phyloP scores from a whole-genome alignment of 2,797 vertebrate species.

The Helostoma temminkii region DNA sequence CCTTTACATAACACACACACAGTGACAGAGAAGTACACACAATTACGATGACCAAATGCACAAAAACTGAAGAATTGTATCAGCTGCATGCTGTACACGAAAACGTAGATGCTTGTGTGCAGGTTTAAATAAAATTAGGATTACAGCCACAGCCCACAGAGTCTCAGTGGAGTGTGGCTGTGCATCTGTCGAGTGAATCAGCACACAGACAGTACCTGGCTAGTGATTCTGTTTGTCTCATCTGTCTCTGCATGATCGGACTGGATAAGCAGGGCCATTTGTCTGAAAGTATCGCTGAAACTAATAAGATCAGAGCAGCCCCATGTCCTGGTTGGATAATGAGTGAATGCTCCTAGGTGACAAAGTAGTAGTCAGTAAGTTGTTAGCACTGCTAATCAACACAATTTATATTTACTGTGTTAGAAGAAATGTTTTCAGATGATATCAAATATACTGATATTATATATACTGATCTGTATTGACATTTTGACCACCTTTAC shows the following conservation, averaged over 20 bases:
- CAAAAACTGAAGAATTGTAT: conserved; percentile 10
- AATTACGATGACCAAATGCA: background rate
- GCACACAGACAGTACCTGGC: conserved; percentile 53
- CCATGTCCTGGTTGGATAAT: conserved; percentile 50
- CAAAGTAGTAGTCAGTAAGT: conserved; percentile 21
- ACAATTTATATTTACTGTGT: background rate
- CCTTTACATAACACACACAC: conserved; percentile 50
- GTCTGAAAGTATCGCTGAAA: conserved; percentile 57
- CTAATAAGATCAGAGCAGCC: conserved; percentile 36
- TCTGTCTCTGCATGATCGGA: conserved; percentile 66
- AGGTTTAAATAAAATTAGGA: conserved; percentile 60
- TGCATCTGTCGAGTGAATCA: conserved; percentile 74
- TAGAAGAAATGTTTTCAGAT: background rate
- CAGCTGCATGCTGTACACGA: conserved; percentile 16
- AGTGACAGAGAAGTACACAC: background rate
- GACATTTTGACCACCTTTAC: too few species aligned
- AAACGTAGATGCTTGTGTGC: conserved; percentile 12
- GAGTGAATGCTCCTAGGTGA: conserved; percentile 39
- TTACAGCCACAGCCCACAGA: conserved; percentile 11
- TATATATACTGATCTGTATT: too few species aligned
- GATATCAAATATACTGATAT: too few species aligned
- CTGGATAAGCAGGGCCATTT: conserved; percentile 64
- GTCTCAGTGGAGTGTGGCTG: conserved; percentile 61
- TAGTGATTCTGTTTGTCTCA: conserved; percentile 74
- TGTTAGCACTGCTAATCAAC: background rate